Percentiles rank a stretch among this genome's conserved stretches.
Conservation (phyloP, 2,113 vertebrate species). For the Anhinga anhinga region DNA sequence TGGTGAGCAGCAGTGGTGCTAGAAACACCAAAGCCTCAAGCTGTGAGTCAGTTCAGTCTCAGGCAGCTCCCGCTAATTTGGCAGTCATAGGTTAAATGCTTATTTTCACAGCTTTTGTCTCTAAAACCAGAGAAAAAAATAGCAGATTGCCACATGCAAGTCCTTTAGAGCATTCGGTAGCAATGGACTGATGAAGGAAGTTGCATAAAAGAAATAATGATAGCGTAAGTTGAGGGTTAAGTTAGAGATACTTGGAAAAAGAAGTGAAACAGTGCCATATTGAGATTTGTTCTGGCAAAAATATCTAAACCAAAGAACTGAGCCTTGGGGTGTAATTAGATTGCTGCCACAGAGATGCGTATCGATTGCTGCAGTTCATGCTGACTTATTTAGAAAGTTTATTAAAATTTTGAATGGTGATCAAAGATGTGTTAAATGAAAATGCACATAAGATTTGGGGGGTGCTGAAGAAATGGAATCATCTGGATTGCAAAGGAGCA, state of each 20-base stretch:
- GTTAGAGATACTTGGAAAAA: not conserved
- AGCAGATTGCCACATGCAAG: not conserved
- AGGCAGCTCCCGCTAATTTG: not conserved
- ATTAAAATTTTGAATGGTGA: not conserved
- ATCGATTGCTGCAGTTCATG: not conserved
- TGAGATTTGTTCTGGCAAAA: not conserved
- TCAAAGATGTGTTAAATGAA: not conserved
- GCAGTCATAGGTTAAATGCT: not conserved
- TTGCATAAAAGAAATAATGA: not conserved
- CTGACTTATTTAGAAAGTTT: not conserved
- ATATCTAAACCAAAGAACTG: not conserved
- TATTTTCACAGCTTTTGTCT: not conserved
- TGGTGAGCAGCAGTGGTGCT: not conserved
- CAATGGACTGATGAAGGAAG: not conserved
- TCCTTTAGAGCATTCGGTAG: not conserved
- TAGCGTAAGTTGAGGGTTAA: not conserved
- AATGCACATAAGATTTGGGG: not conserved
- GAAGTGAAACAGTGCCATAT: not conserved
- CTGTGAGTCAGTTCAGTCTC: not conserved
- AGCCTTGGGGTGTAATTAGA: not conserved
- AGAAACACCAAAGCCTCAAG: not conserved
- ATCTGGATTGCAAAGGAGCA: not conserved
- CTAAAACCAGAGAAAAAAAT: not conserved
- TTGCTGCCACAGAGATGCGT: not conserved
- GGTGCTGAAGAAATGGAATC: not conserved